Percentiles rank a stretch among this genome's conserved stretches.
Conservation (phyloP, 2,113 vertebrate genomes). For the Halichoerus grypus region DNA sequence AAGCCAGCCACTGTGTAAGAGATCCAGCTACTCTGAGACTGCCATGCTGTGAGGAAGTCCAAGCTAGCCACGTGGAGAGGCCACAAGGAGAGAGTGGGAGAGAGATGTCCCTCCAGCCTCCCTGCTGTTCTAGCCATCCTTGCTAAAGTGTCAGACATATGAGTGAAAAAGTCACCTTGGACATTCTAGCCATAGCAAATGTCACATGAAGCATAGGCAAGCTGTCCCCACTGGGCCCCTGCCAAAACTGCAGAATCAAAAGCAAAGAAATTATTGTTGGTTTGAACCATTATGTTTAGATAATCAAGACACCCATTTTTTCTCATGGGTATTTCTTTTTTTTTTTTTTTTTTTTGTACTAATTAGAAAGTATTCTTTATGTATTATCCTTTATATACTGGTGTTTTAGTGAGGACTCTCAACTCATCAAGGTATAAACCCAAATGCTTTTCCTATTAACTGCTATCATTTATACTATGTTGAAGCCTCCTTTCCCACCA, state of each 20-base stretch:
- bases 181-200: constrained; percentile 7
- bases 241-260: constrained; percentile 38
- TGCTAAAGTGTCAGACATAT: constrained; percentile 32
- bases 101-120: background rate
- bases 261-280: background rate
- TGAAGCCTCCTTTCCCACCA: background rate
- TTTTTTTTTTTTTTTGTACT: background rate
- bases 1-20: background rate
- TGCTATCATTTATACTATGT: background rate
- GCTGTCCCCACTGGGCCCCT: background rate
- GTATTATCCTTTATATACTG: background rate
- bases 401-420: background rate
- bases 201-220: constrained; percentile 3
- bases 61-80: background rate
- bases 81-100: background rate
- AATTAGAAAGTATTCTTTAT: background rate
- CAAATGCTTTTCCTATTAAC: background rate
- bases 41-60: constrained; percentile 34
- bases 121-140: background rate
- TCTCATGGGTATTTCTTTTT: background rate
- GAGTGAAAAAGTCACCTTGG: constrained; percentile 26
- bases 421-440: background rate
- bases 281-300: background rate
- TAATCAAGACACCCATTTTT: background rate
- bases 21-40: background rate